Evolutionary conservation across 2,888 invertebrate genomes (phyloP).

Genomic region (Sphinx pinastri): DNA sequence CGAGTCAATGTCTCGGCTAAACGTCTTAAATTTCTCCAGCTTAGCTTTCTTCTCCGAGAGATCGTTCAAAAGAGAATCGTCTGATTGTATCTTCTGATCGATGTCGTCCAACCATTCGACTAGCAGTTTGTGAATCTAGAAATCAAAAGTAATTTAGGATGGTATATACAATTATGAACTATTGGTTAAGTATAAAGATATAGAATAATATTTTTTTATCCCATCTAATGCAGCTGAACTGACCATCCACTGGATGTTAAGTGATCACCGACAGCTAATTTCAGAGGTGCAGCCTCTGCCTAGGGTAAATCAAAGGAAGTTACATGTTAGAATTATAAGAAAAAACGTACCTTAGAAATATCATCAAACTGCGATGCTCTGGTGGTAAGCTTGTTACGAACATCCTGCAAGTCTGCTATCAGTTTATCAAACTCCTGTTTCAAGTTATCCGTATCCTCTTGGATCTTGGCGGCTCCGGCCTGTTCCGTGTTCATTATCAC

Average conservation of each 20-base stretch:
- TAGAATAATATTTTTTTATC: no score
- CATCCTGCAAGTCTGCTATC: slow-evolving; percentile 91
- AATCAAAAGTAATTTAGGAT: slow-evolving; percentile 2
- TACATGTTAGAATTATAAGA: no score
- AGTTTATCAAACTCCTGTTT: slow-evolving; percentile 96
- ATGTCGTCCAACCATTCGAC: slow-evolving; percentile 95
- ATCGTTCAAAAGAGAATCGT: slow-evolving; percentile 90
- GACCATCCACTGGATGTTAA: no score
- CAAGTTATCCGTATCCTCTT: slow-evolving; percentile 94
- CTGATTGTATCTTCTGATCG: slow-evolving; percentile 91
- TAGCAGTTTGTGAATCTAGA: slow-evolving; percentile 88
- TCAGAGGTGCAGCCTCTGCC: no score
- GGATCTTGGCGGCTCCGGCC: slow-evolving; percentile 93
- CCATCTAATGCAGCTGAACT: no score
- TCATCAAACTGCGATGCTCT: slow-evolving; percentile 93
- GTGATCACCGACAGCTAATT: no score
- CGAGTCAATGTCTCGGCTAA: slow-evolving; percentile 91
- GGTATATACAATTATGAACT: background rate
- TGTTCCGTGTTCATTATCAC: slow-evolving; percentile 97
- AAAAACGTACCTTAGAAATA: slow-evolving; percentile 87
- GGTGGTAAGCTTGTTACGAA: slow-evolving; percentile 88
- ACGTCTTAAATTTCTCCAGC: slow-evolving; percentile 92
- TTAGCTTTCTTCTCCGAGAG: slow-evolving; percentile 95
- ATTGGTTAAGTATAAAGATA: no score
- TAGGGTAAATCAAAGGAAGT: no score